phyloP scores from a whole-genome alignment of 2,113 vertebrate genomes.

The Lagenorhynchus albirostris region DNA sequence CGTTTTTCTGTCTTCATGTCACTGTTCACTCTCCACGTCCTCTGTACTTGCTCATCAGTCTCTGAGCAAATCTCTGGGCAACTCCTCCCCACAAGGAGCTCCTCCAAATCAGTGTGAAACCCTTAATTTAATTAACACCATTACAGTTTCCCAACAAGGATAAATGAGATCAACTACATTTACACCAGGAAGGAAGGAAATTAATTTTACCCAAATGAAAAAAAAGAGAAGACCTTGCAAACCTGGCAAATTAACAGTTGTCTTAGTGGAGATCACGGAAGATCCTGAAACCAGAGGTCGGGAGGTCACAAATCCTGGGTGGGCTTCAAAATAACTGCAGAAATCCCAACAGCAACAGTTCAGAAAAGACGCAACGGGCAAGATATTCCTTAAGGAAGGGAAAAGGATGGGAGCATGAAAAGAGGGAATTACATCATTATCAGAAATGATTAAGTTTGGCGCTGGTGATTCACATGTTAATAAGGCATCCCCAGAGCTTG shows the following conservation, averaged over 20 bases:
- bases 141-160: not conserved
- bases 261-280: not conserved
- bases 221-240: not conserved
- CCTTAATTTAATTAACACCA: slow-evolving; percentile 59
- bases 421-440: not conserved
- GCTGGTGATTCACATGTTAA: not conserved
- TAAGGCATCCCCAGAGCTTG: not conserved
- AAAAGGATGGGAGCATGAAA: not conserved
- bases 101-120: not conserved
- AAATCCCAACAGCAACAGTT: not conserved
- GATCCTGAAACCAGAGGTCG: not conserved
- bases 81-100: not conserved
- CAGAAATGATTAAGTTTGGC: not conserved
- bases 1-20: not conserved
- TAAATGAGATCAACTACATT: slow-evolving; percentile 36
- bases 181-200: slow-evolving; percentile 42
- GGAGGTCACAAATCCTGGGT: not conserved
- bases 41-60: not conserved
- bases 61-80: not conserved
- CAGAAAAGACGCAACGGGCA: not conserved
- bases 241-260: not conserved
- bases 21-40: not conserved
- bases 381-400: not conserved
- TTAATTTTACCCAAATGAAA: slow-evolving; percentile 2
- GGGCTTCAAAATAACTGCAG: not conserved